Conservation (phyloP, 2,797 vertebrate genomes). For the Hydrophis major region DNA sequence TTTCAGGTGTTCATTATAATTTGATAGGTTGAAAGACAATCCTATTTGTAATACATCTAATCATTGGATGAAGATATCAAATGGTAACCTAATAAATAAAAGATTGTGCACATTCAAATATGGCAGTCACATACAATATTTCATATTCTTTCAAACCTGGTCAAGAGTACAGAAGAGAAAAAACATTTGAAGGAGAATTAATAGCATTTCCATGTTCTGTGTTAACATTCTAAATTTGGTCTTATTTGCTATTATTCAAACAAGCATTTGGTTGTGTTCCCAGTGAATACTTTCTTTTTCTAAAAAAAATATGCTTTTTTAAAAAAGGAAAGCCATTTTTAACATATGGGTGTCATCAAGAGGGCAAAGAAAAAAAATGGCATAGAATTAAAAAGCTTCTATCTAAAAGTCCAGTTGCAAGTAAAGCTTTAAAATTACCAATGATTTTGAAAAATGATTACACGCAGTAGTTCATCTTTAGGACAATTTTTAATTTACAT, state of each 20-base stretch:
- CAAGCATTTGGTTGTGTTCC: constrained; percentile 8
- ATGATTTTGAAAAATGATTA: not conserved
- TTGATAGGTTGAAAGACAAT: not conserved
- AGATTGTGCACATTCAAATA: not conserved
- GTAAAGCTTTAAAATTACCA: not conserved
- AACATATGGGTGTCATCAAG: not conserved
- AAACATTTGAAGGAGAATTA: constrained; percentile 8
- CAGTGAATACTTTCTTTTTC: constrained; percentile 25
- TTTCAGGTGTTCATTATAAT: not conserved
- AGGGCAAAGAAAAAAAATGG: not conserved
- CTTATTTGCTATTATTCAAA: constrained; percentile 26
- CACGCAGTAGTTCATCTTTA: not conserved
- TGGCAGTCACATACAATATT: not conserved
- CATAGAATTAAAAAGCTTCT: not conserved
- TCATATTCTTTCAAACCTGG: not conserved
- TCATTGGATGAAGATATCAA: not conserved
- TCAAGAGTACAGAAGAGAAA: not conserved
- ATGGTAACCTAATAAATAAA: not conserved
- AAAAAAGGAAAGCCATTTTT: not conserved
- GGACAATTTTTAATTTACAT: not conserved
- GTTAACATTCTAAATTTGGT: constrained; percentile 25
- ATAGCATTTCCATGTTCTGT: constrained; percentile 18
- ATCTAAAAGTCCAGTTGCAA: not conserved
- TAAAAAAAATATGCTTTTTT: not conserved
- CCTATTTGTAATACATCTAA: not conserved